These are phyloP conservation scores for Drosophila rellima DNA, from an alignment of 2,888 invertebrate species.

Conservation along the genomic window DNA sequence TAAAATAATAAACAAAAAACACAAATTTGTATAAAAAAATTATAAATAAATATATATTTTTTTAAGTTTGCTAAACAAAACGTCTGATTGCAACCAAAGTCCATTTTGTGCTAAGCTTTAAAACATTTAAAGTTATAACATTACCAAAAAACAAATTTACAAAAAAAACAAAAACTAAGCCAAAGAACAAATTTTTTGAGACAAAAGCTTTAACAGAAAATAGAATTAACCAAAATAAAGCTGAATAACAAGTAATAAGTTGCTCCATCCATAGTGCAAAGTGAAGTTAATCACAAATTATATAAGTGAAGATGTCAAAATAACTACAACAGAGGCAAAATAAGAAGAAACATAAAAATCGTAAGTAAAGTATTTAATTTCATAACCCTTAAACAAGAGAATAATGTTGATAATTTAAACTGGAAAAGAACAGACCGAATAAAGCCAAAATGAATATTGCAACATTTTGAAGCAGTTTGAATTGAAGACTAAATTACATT, in stretches of 20 bases:
- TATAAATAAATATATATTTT: constrained; percentile 6
- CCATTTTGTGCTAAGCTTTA: constrained; percentile 61
- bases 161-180: constrained; percentile 14
- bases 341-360: neutral
- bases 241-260: constrained; percentile 42
- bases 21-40: neutral
- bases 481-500: neutral
- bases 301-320: constrained; percentile 13
- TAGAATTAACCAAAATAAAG: constrained; percentile 13
- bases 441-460: neutral
- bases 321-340: neutral
- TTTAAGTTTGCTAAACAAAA: constrained; percentile 44
- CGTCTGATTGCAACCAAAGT: constrained; percentile 44
- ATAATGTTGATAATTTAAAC: neutral
- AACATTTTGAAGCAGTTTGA: neutral
- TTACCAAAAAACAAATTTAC: constrained; percentile 22
- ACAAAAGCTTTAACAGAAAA: constrained; percentile 41
- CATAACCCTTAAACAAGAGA: neutral
- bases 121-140: constrained; percentile 12
- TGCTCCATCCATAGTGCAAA: constrained; percentile 63
- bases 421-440: neutral
- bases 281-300: constrained; percentile 34
- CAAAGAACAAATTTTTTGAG: constrained; percentile 28
- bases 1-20: constrained; percentile 14
- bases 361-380: neutral